Percentiles rank a stretch among this genome's conserved stretches.
These are phyloP conservation scores for Hydroisotoma schaefferi DNA, from an alignment of 2,888 invertebrate genomes.

Conservation along the genomic window DNA sequence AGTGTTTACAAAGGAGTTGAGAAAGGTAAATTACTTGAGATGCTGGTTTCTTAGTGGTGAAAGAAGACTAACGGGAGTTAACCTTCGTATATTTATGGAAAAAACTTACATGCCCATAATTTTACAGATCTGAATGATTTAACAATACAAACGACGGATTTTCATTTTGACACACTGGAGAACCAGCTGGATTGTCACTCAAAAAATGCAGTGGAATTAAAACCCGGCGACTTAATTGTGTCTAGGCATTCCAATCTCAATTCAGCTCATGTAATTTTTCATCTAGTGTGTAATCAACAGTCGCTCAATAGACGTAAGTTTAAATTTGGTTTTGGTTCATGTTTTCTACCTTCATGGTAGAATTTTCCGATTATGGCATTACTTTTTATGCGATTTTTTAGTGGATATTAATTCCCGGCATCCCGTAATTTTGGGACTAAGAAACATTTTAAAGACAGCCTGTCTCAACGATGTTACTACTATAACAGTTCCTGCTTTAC, in stretches of 20 bases:
- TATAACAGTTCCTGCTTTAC: conserved; percentile 84
- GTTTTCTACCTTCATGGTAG: too few species aligned
- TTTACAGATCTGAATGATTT: conserved; percentile 64
- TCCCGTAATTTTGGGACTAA: conserved; percentile 86
- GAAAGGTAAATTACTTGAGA: conserved; percentile 58
- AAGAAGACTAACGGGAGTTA: background rate
- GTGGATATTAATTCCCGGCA: conserved; percentile 94
- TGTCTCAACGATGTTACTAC: conserved; percentile 91
- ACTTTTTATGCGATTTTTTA: conserved; percentile 50
- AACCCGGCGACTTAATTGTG: conserved; percentile 73
- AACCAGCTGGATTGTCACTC: conserved; percentile 66
- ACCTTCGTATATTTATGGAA: background rate
- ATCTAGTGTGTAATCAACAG: conserved; percentile 70
- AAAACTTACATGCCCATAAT: conserved; percentile 15
- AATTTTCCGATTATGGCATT: too few species aligned
- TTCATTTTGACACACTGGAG: conserved; percentile 86
- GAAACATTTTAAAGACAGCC: conserved; percentile 93
- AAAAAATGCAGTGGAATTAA: conserved; percentile 36
- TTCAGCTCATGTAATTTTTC: conserved; percentile 92
- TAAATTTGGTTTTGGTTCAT: too few species aligned
- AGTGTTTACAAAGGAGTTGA: conserved; percentile 63
- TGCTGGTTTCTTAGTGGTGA: too few species aligned
- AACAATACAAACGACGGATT: conserved; percentile 81
- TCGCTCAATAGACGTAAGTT: conserved; percentile 42
- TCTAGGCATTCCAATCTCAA: conserved; percentile 90